These are phyloP conservation scores for Fistularia commersonii DNA, from an alignment of 2,797 vertebrate species.

Conservation along the genomic window DNA sequence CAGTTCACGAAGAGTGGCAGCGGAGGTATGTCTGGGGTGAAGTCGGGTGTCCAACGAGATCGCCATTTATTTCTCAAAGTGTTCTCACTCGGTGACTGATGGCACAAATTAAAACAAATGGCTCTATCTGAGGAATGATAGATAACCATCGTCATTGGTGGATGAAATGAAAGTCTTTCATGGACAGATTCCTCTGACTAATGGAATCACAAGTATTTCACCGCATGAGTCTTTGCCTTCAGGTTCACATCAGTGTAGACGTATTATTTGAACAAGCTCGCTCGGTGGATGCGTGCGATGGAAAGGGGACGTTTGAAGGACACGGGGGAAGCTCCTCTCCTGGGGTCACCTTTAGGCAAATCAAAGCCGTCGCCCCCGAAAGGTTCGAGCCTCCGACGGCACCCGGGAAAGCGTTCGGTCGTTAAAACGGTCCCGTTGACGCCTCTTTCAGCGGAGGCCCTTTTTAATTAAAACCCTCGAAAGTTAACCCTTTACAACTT, in stretches of 20 bases:
- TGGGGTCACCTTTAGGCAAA: no score
- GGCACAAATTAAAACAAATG: constrained; percentile 18
- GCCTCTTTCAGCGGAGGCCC: constrained; percentile 2
- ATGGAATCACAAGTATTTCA: not conserved
- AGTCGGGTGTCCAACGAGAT: not conserved
- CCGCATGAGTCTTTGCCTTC: not conserved
- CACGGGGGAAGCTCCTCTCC: no score
- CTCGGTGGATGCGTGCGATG: constrained; percentile 22
- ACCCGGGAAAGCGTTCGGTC: not conserved
- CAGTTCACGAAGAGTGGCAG: no score
- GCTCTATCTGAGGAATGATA: constrained; percentile 8
- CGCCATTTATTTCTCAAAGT: not conserved
- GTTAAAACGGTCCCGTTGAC: constrained; percentile 20
- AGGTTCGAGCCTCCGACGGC: no score
- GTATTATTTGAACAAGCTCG: constrained; percentile 14
- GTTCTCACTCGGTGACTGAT: not conserved
- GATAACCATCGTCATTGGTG: not conserved
- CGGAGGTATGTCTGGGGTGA: no score
- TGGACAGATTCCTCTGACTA: not conserved
- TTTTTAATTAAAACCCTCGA: no score
- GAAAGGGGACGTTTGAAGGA: constrained; percentile 2
- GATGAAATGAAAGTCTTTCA: constrained; percentile 7
- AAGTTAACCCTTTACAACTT: no score
- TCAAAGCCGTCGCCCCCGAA: no score
- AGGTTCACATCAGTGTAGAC: constrained; percentile 11